Evolutionary conservation across 2,797 vertebrate species (phyloP).

Genomic region (Pseudomugil gertrudae): DNA sequence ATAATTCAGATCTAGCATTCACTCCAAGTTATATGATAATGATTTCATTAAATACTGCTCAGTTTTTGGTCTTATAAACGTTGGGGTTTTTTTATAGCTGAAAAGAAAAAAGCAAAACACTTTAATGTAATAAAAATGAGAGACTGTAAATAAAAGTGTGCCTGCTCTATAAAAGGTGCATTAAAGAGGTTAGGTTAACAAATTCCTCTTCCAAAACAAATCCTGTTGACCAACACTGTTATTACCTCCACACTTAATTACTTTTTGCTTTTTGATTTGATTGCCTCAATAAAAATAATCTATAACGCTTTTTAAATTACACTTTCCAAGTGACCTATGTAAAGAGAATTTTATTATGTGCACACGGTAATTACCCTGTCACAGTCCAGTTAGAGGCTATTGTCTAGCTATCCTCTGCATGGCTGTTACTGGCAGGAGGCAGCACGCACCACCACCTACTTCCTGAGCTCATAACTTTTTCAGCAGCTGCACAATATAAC

Average conservation of each 20-base stretch:
- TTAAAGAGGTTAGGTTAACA: slow-evolving; percentile 89
- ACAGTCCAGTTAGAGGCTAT: slow-evolving; percentile 95
- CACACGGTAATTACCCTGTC: slow-evolving; percentile 98
- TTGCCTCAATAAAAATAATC: slow-evolving; percentile 98
- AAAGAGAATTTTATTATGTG: slow-evolving; percentile 97
- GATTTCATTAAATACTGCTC: slow-evolving; percentile 88
- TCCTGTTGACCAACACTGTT: slow-evolving; percentile 98
- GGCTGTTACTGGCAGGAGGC: slow-evolving; percentile 87
- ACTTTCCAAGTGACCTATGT: slow-evolving; percentile 97
- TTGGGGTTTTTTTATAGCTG: slow-evolving; percentile 50
- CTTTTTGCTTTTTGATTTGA: slow-evolving; percentile 98
- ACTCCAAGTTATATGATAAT: slow-evolving; percentile 83
- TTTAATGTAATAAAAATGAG: slow-evolving; percentile 91
- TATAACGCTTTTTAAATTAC: slow-evolving; percentile 99
- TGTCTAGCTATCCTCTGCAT: slow-evolving; percentile 92
- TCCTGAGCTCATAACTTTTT: slow-evolving; percentile 88
- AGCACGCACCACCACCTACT: slow-evolving; percentile 89
- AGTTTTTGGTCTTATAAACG: slow-evolving; percentile 98
- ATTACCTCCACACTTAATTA: slow-evolving; percentile 95
- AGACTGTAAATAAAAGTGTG: slow-evolving; percentile 87
- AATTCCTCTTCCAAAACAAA: slow-evolving; percentile 92
- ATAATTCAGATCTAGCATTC: slow-evolving; percentile 82
- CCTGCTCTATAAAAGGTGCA: slow-evolving; percentile 54
- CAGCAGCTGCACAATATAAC: slow-evolving; percentile 86
- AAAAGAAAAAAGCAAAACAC: slow-evolving; percentile 67